These are phyloP conservation scores for Smittia aterrima DNA, from an alignment of 2,888 invertebrate species.

Conservation along the genomic window DNA sequence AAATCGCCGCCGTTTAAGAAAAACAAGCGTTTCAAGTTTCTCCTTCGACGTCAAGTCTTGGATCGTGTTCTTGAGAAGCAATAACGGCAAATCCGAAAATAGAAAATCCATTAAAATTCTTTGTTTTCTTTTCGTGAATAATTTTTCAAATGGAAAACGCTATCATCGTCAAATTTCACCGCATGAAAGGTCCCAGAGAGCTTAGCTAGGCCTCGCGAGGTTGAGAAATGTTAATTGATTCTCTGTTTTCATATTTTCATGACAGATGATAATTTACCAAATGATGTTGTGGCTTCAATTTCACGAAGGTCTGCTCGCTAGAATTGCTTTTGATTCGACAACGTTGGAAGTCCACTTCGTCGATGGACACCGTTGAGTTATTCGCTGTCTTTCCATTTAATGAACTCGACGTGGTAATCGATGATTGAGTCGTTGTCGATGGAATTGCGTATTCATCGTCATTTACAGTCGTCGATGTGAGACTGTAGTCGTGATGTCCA, in stretches of 20 bases:
- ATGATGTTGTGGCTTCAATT: slow-evolving; percentile 35
- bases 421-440: slow-evolving; percentile 37
- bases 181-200: slow-evolving; percentile 1
- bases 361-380: slow-evolving; percentile 17
- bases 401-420: slow-evolving; percentile 34
- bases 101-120: slow-evolving; percentile 38
- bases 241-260: neutral
- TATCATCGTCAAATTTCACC: neutral
- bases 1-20: no score
- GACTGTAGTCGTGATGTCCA: slow-evolving; percentile 48
- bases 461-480: slow-evolving; percentile 33
- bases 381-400: slow-evolving; percentile 21
- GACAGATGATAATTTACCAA: slow-evolving; percentile 33
- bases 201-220: neutral
- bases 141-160: neutral
- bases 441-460: slow-evolving; percentile 33
- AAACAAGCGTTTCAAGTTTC: no score
- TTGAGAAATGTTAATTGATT: slow-evolving; percentile 16
- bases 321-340: slow-evolving; percentile 30
- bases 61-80: neutral
- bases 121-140: slow-evolving; percentile 1
- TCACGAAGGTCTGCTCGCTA: neutral
- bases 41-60: neutral
- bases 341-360: slow-evolving; percentile 35
- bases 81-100: slow-evolving; percentile 23